Conservation (phyloP, 2,888 invertebrate species). For the Caenorhabditis angaria region DNA sequence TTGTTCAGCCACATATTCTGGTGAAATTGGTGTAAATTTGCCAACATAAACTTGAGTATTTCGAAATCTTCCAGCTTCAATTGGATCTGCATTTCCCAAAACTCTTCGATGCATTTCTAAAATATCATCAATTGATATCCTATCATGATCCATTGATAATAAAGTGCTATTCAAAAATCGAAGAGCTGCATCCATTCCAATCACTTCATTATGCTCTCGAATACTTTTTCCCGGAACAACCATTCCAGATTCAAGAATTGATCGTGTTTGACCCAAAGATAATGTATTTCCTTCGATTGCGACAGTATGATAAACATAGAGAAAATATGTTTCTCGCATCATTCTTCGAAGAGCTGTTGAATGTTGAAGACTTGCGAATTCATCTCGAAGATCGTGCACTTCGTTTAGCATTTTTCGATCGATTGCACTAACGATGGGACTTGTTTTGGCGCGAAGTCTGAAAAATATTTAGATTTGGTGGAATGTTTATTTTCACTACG, state of each 20-base stretch:
- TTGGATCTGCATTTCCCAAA: constrained; percentile 91
- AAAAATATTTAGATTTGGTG: constrained; percentile 8
- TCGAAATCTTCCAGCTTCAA: constrained; percentile 87
- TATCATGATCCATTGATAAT: constrained; percentile 76
- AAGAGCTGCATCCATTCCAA: constrained; percentile 87
- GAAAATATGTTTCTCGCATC: constrained; percentile 92
- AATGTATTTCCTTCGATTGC: constrained; percentile 98
- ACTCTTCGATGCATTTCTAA: constrained; percentile 90
- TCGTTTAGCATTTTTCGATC: constrained; percentile 83
- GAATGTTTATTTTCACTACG: too few species aligned
- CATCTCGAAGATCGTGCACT: constrained; percentile 78
- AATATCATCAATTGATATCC: constrained; percentile 78
- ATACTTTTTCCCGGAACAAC: constrained; percentile 87
- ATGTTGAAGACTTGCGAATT: constrained; percentile 76
- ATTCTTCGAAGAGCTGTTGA: constrained; percentile 80
- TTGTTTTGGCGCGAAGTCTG: constrained; percentile 83
- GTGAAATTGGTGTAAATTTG: constrained; percentile 86
- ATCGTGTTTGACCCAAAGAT: constrained; percentile 87
- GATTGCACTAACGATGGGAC: constrained; percentile 85
- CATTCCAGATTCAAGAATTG: constrained; percentile 84
- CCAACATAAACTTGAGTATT: constrained; percentile 78
- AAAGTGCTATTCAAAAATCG: constrained; percentile 84
- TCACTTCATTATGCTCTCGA: constrained; percentile 86
- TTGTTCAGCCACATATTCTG: constrained; percentile 82
- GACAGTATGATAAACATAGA: constrained; percentile 93